phyloP scores from a whole-genome alignment of 2,113 vertebrate species.

The Rallus limicola region DNA sequence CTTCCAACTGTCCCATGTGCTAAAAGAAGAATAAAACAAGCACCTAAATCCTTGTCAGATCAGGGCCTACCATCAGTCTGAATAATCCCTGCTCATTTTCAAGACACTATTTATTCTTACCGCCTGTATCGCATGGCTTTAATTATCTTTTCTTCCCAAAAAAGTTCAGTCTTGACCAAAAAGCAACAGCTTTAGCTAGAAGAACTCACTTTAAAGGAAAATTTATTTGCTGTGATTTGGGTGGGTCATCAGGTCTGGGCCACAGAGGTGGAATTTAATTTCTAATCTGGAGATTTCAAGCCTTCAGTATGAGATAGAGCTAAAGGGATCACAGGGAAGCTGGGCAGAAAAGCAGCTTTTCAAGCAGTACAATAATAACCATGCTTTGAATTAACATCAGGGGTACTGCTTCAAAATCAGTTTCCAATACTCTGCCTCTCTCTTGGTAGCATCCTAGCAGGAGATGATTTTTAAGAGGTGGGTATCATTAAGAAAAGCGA shows the following conservation, averaged over 20 bases:
- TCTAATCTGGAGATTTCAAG: constrained; percentile 38
- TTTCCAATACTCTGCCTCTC: background rate
- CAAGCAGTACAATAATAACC: background rate
- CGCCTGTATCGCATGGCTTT: rapidly evolving
- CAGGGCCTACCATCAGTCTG: background rate
- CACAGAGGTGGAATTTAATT: constrained; percentile 33
- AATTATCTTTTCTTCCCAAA: background rate
- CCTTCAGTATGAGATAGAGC: background rate
- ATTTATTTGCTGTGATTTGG: background rate
- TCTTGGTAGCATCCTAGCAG: background rate
- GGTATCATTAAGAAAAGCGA: background rate
- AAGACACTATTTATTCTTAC: background rate
- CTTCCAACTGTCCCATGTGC: rapidly evolving
- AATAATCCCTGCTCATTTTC: background rate
- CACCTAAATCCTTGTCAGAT: background rate
- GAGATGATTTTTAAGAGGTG: background rate
- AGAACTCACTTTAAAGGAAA: background rate
- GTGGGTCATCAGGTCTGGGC: background rate
- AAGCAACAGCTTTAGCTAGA: background rate
- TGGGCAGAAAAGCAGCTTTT: constrained; percentile 35
- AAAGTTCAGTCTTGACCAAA: background rate
- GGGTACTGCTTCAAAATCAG: background rate
- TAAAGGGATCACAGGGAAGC: constrained; percentile 28
- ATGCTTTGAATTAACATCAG: background rate
- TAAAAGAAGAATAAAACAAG: background rate